Evolutionary conservation across 2,113 vertebrate species (phyloP), one percentile per base, ranked within the genome.

Genomic region (Aspiorhynchus laticeps): DNA sequence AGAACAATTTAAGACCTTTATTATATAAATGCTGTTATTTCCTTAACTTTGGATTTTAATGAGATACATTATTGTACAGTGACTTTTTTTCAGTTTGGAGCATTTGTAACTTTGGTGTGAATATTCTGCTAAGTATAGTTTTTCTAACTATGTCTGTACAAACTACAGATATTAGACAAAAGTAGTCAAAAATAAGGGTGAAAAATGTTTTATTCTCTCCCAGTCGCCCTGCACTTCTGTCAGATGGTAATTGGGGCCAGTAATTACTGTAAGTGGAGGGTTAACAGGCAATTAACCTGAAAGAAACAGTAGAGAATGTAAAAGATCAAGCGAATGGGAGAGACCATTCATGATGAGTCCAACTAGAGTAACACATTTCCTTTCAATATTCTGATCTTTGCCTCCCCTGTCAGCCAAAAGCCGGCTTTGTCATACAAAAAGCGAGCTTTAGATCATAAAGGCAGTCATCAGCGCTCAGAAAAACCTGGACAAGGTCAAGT

Each of bases 251-350:
- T 89, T 88, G 88, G 84, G 88, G 86, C 81, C 86, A 75, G 86
- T 88, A 90, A 87, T 88, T 87, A 85, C n/a, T 67, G 86, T 85
- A 90, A 87, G 85, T 88, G 87, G 87, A 87, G 86, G 84, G 88
- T 87, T 87, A 85, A 89, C 88, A 89, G 61, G 86, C 88, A 90
- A 88, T 86, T 89, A 87, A 86, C 84, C 88, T 89, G 84, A 84
- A 87, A 71, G 75, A 43, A 83, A 81, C 63, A 61, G 51, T 43
- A 74, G 71, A 81, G 75, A 81, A 88, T 87, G 79, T 73, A 79
- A 83, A 43, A 83, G 74, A 83, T 67, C 46, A 67, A 83, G 31
- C 61, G 71, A 71, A 79, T 26, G 51, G 56, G 24, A 69, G 83
- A 88, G 80, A 84, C 65, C 63, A 83, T 86, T 51, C 51, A 75